These are phyloP conservation scores for Aselliscus stoliczkanus DNA, from an alignment of 2,797 vertebrate genomes.

Conservation along the genomic window DNA sequence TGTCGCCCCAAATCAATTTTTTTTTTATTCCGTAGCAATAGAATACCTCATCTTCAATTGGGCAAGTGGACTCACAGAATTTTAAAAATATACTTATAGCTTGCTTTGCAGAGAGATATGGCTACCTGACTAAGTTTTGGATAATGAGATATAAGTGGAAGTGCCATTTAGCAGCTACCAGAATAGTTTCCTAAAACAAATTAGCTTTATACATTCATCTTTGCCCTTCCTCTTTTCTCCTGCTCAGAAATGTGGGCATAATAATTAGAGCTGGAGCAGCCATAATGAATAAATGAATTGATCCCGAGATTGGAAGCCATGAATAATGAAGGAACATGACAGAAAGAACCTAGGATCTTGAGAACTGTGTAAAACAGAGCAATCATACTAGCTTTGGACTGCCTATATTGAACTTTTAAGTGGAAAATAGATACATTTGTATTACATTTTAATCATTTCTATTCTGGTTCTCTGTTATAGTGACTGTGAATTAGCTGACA, in stretches of 20 bases:
- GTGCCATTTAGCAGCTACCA: not conserved
- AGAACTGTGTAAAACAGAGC: not conserved
- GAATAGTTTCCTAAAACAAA: not conserved
- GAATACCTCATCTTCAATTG: not conserved
- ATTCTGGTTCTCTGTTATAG: not conserved
- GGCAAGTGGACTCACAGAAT: not conserved
- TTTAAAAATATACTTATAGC: not conserved
- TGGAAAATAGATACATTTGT: not conserved
- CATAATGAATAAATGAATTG: not conserved
- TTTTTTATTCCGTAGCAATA: not conserved
- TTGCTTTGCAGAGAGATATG: not conserved
- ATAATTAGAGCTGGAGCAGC: not conserved
- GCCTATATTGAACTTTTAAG: not conserved
- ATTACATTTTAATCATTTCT: not conserved
- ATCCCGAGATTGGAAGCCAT: not conserved
- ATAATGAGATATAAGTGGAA: not conserved
- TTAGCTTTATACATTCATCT: not conserved
- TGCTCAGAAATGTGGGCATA: not conserved
- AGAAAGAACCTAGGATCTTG: not conserved
- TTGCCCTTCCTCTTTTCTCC: not conserved
- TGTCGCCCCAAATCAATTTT: not conserved
- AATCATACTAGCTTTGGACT: not conserved
- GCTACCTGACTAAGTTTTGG: not conserved
- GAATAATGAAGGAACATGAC: not conserved
- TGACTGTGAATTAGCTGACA: not conserved